Evolutionary conservation across 92 coral and sea anemone genomes (phyloP), one percentile per base, ranked within the genome.

Genomic region (Zoanthus gigantus): DNA sequence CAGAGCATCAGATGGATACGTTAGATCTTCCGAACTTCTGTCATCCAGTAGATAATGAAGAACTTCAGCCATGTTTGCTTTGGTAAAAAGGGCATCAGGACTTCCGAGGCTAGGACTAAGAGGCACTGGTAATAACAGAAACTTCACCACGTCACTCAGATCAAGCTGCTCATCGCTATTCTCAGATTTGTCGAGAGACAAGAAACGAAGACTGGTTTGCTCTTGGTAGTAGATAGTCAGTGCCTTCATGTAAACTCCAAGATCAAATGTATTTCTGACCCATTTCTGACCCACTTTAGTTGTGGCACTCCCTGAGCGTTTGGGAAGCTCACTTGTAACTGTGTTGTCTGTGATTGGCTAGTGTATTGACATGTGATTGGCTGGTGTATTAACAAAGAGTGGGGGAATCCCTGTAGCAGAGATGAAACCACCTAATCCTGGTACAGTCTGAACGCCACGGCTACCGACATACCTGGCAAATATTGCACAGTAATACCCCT

Each of bases 391-490:
- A 6, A 5, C 10, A 5, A 5, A 5, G 10, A 6, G 54, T 50
- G 54, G 54, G 54, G 54, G 54, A 50, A 50, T 50, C 54, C 54
- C 54, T 5, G 54, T 50, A 50, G 54, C 54, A 50, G 54, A 50
- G 54, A 50, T 50, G 3, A 73, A 77, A 54, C 89, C 89, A 60
- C 23, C 23, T 23, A 85, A 85, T 74, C 76, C 46, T 28, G 67
- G 86, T 42, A 57, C 74, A 77, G 78, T 85, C 85, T 87, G 90
- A 86, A 87, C 71, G 15, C 86, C 90, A 78, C 86, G 69, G 60
- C 90, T 87, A 61, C 42, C 90, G 9, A 79, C 86, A 77, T 76
- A 87, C 16, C 87, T 0, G 74, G 90, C 90, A 32, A 78, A 17
- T 74, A 87, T 87, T 87, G 87, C 78, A 77, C 78, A 76, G 44